Percentiles rank a stretch among this genome's conserved stretches.
phyloP scores from a whole-genome alignment of 2,113 vertebrate genomes.

The Poecile atricapillus region DNA sequence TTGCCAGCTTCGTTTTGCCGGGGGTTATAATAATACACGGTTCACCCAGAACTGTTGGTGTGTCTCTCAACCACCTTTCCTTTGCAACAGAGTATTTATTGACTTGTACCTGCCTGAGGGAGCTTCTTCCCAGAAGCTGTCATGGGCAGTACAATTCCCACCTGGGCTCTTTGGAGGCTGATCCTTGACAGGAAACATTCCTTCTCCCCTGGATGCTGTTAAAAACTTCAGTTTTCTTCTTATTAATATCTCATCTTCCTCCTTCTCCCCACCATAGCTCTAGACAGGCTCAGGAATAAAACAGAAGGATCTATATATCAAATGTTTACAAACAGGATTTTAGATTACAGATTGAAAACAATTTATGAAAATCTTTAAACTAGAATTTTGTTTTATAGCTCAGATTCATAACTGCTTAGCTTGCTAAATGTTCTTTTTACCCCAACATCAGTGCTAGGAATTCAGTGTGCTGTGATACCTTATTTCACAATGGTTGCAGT shows the following conservation, averaged over 20 bases:
- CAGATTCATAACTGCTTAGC: background rate
- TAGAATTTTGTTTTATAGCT: background rate
- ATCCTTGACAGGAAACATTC: background rate
- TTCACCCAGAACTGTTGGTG: background rate
- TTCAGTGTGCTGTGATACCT: background rate
- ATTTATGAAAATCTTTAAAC: background rate
- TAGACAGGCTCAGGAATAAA: background rate
- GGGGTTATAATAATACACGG: background rate
- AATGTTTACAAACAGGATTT: background rate
- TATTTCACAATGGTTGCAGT: background rate
- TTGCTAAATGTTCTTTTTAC: background rate
- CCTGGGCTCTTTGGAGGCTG: background rate
- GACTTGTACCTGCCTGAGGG: background rate
- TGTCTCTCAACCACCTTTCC: background rate
- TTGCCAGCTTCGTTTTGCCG: background rate
- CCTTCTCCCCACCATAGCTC: background rate
- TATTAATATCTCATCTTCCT: background rate
- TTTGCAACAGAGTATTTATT: background rate
- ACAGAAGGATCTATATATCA: background rate
- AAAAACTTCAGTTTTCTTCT: background rate
- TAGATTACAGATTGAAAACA: background rate
- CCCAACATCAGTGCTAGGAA: background rate
- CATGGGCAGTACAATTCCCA: background rate
- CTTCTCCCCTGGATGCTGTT: background rate
- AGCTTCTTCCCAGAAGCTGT: slow-evolving; percentile 20